phyloP scores from a whole-genome alignment of 2,797 vertebrate genomes.

The Catostomus latipinnis region DNA sequence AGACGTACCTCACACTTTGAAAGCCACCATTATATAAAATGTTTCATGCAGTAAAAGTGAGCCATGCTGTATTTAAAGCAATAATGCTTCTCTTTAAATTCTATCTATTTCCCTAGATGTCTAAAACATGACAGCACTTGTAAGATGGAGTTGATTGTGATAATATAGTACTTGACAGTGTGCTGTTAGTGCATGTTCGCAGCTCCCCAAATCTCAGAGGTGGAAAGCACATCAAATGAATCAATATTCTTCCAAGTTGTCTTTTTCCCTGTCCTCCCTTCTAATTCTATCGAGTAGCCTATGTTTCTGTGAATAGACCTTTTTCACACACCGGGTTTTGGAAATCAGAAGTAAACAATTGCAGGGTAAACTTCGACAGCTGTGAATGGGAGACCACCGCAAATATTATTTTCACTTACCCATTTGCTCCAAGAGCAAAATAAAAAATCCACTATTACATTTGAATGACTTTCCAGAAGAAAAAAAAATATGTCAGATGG shows the following conservation, averaged over 20 bases:
- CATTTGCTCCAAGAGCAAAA: no score
- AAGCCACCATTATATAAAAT: no score
- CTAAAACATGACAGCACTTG: conserved; percentile 47
- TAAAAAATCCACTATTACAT: no score
- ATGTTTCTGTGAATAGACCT: neutral
- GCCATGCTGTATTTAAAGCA: conserved; percentile 25
- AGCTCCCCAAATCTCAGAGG: neutral
- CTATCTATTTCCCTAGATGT: neutral
- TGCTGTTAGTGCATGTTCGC: neutral
- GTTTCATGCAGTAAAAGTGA: neutral
- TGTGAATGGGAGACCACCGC: no score
- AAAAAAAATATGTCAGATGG: no score
- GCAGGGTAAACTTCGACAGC: no score
- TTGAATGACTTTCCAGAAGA: no score
- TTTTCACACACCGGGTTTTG: no score
- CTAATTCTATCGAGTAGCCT: neutral
- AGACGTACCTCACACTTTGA: no score
- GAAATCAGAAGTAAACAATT: no score
- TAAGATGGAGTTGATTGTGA: conserved; percentile 44
- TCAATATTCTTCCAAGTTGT: conserved; percentile 46
- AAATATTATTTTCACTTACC: no score
- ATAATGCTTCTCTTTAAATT: conserved; percentile 31
- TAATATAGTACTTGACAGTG: neutral
- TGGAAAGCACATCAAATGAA: conserved; percentile 38
- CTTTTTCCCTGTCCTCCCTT: conserved; percentile 24